Evolutionary conservation across 2,888 invertebrate genomes (phyloP), one percentile per base, ranked within the genome.

Genomic region (Eupithecia inturbata): DNA sequence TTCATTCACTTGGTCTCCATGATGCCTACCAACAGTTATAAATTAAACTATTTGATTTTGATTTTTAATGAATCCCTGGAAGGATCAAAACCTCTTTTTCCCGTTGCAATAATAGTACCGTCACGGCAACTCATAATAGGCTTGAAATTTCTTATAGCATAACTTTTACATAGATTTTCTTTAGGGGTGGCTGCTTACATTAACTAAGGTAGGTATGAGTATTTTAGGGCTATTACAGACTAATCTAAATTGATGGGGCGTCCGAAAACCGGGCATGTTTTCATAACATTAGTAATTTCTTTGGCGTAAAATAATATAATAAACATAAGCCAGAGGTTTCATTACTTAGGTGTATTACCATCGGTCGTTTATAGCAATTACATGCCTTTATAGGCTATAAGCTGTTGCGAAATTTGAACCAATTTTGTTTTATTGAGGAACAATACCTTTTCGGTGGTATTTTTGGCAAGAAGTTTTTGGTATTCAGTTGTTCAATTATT

Each of bases 211-310:
- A 63, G 66, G 57, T 71, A 68, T 72, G 69, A 73, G 77, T 79
- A 80, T 75, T 77, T 77, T 76, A 82, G 81, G 85, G 89, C 88
- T 90, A 94, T 93, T 94, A 93, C 89, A 81, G 83, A 88, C 93
- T 94, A 94, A 94, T 94, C 91, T 91, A 94, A 93, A 94, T 94
- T 94, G 94, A 94, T 94, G 94, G 94, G 89, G 91, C 91, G 92
- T 93, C 91, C 91, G 89, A 88, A 89, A 90, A 89, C 88, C 86
- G 88, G 87, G 87, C 86, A 90, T 90, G 91, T 92, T 92, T 92
- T 91, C 91, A 92, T 92, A 90, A 89, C 90, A 92, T 93, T 92
- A 92, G 91, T 91, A 92, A 91, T 91, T 93, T 92, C 85, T 91
- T 89, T 86, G 89, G 93, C 92, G 93, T 92, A 93, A 92, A 93